phyloP scores from a whole-genome alignment of 2,113 vertebrate species.

The Strigops habroptila region DNA sequence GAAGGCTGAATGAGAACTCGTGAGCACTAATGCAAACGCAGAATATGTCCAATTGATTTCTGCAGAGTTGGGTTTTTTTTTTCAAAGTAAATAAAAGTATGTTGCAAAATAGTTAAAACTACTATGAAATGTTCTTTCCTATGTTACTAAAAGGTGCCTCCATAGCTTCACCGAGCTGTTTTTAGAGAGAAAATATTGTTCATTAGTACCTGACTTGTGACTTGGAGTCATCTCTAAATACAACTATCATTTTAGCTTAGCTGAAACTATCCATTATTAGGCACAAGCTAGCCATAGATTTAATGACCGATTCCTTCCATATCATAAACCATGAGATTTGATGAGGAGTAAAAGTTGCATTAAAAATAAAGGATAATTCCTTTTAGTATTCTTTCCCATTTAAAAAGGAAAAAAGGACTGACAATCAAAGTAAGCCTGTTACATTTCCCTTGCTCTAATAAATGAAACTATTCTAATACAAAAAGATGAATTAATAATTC shows the following conservation, averaged over 20 bases:
- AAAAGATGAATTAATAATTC: constrained; percentile 22
- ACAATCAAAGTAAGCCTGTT: neutral
- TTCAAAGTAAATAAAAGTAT: neutral
- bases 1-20: neutral
- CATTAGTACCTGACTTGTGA: neutral
- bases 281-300: neutral
- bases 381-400: neutral
- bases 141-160: neutral
- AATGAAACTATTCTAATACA: neutral
- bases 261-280: neutral
- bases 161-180: neutral
- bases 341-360: neutral
- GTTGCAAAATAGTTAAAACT: neutral
- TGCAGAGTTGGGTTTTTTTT: neutral
- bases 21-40: neutral
- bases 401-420: neutral
- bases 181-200: neutral
- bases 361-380: neutral
- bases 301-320: neutral
- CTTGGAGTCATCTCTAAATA: neutral
- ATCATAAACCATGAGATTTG: neutral
- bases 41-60: neutral
- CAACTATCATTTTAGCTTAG: neutral
- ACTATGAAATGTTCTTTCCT: neutral
- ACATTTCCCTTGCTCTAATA: neutral